Evolutionary conservation across 2,888 invertebrate genomes (phyloP).

Genomic region (Hydrotaea cyrtoneurina): DNA sequence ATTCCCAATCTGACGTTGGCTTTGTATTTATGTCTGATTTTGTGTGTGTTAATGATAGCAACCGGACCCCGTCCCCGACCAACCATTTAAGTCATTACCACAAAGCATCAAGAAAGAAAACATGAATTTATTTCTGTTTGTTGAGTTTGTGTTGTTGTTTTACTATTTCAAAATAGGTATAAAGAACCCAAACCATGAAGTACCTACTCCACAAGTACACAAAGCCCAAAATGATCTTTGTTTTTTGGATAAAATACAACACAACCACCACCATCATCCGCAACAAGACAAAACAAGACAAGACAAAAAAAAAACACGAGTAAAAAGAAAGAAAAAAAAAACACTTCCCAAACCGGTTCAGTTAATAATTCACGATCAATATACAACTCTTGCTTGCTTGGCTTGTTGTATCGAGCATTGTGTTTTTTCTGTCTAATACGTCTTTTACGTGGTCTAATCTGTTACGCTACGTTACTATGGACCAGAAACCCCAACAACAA

Average conservation of each 20-base stretch:
- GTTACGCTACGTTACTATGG: conserved; percentile 31
- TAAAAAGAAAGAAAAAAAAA: conserved; percentile 6
- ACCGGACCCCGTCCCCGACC: not conserved
- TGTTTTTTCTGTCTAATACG: conserved; percentile 28
- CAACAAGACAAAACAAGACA: not conserved
- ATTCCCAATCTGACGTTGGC: too few relatives aligned
- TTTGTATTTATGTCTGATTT: too few relatives aligned
- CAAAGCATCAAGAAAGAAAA: not conserved
- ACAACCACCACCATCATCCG: not conserved
- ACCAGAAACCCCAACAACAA: conserved; percentile 17
- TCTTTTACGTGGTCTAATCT: conserved; percentile 32
- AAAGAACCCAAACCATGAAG: conserved; percentile 4
- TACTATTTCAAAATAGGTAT: conserved; percentile 9
- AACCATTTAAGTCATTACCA: not conserved
- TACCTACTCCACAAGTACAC: conserved; percentile 27
- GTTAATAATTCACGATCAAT: conserved; percentile 51
- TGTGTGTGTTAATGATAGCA: not conserved
- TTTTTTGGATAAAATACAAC: not conserved
- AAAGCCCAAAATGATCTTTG: conserved; percentile 23
- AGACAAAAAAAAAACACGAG: conserved; percentile 1
- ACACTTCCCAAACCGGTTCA: conserved; percentile 45
- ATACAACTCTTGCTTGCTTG: conserved; percentile 1
- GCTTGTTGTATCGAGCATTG: conserved; percentile 31
- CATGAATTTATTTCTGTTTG: conserved; percentile 15
- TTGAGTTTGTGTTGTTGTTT: not conserved